phyloP scores from a whole-genome alignment of 2,797 vertebrate genomes.

The Lepilemur ruficaudatus region DNA sequence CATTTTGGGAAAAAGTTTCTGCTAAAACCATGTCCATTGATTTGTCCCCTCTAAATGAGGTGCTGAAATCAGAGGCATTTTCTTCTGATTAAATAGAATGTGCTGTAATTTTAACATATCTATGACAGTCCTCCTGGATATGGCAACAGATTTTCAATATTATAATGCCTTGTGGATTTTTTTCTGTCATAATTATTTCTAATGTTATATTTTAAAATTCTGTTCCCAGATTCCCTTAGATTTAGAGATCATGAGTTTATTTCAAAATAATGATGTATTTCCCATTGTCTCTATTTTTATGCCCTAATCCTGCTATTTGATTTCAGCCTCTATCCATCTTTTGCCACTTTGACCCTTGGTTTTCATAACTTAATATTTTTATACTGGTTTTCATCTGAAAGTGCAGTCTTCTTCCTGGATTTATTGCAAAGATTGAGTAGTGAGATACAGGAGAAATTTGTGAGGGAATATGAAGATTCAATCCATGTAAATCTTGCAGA shows the following conservation, averaged over 20 bases:
- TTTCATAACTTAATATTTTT: not conserved
- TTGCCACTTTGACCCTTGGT: not conserved
- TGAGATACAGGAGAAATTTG: not conserved
- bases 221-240: not conserved
- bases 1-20: not conserved
- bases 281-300: not conserved
- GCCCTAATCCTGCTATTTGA: not conserved
- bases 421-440: not conserved
- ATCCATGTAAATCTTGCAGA: not conserved
- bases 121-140: not conserved
- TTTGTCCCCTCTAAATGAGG: not conserved
- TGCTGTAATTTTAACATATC: not conserved
- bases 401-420: not conserved
- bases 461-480: not conserved
- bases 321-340: not conserved
- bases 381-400: not conserved
- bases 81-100: not conserved
- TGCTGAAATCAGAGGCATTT: constrained; percentile 17
- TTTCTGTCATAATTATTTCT: constrained; percentile 1
- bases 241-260: constrained; percentile 7
- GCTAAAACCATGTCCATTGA: not conserved
- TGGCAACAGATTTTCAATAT: not conserved
- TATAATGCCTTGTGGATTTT: not conserved
- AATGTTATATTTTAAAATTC: not conserved
- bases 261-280: not conserved